Evolutionary conservation across 2,113 vertebrate species (phyloP).

Genomic region (Melanostigma gelatinosum): DNA sequence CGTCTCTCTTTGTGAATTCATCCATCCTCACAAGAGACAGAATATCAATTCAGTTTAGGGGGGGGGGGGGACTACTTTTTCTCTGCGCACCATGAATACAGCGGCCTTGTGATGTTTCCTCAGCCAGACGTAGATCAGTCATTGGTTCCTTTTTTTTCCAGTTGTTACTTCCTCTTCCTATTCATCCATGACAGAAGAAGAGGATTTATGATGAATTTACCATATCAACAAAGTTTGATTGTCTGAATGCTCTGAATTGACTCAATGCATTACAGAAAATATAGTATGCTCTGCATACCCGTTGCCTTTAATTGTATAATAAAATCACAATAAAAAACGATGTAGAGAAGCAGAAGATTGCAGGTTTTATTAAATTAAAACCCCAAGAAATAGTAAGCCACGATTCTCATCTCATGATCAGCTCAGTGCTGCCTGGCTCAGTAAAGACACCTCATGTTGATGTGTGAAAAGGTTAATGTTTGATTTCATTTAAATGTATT

Average conservation of each 20-base stretch:
- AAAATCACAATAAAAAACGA: neutral
- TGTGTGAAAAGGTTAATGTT: conserved; percentile 1
- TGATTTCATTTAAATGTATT: neutral
- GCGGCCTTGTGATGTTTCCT: conserved; percentile 16
- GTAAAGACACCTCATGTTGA: neutral
- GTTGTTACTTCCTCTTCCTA: conserved; percentile 1
- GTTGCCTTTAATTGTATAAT: neutral
- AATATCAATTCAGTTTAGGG: conserved; percentile 49
- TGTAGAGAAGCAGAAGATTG: neutral
- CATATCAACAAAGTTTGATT: neutral
- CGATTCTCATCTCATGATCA: neutral
- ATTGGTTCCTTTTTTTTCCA: neutral
- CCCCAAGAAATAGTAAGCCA: neutral
- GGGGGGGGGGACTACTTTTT: conserved; percentile 26
- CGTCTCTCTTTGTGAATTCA: conserved; percentile 43
- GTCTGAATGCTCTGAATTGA: neutral
- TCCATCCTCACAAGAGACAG: conserved; percentile 27
- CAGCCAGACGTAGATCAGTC: neutral
- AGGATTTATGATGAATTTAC: neutral
- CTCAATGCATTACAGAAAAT: neutral
- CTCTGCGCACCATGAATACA: conserved; percentile 29
- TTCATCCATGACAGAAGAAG: neutral
- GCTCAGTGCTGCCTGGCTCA: neutral
- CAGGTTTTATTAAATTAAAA: neutral
- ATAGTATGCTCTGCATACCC: neutral